Evolutionary conservation across 1,140 invertebrate genomes (phyloP).

Genomic region (Trachelipus rathkii): DNA sequence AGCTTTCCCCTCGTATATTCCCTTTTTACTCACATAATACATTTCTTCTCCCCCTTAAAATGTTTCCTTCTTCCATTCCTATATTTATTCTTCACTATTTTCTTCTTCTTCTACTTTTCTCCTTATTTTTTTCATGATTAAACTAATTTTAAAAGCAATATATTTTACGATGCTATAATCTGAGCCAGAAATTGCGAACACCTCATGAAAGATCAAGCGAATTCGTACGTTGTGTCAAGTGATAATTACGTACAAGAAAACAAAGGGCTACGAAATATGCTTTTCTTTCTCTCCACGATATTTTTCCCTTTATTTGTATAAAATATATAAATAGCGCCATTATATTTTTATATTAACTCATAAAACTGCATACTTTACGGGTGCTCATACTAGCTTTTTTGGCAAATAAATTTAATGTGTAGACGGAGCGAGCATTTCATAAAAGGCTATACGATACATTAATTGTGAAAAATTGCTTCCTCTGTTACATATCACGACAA

Average conservation of each 20-base stretch:
- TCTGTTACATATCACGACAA: too few relatives aligned
- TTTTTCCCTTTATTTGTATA: too few relatives aligned
- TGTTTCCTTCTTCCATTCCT: neutral
- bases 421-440: too few relatives aligned
- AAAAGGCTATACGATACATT: too few relatives aligned
- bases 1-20: neutral
- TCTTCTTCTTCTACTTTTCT: neutral
- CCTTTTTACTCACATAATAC: neutral
- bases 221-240: neutral
- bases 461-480: too few relatives aligned
- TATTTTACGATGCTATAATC: conserved; percentile 7
- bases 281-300: too few relatives aligned
- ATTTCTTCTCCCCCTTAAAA: neutral
- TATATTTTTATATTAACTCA: too few relatives aligned
- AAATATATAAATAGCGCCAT: too few relatives aligned
- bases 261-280: neutral
- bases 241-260: neutral
- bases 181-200: neutral
- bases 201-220: neutral
- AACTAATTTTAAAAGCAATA: conserved; percentile 12
- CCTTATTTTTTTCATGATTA: neutral
- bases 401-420: too few relatives aligned
- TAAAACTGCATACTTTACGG: too few relatives aligned
- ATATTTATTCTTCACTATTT: neutral
- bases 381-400: too few relatives aligned